Evolutionary conservation across 2,888 invertebrate species (phyloP).

Genomic region (Synanthedon formicaeformis): DNA sequence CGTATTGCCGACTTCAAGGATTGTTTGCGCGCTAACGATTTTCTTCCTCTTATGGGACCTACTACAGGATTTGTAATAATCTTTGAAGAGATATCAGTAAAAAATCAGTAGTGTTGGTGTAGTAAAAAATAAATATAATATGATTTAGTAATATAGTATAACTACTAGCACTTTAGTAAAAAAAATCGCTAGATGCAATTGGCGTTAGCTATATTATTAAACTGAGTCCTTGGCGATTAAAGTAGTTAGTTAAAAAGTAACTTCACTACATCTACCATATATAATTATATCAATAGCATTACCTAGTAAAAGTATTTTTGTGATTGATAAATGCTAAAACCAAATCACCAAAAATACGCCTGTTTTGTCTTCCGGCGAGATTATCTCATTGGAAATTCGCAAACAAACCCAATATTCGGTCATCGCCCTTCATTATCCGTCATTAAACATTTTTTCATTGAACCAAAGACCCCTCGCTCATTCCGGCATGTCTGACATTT

Average conservation of each 20-base stretch:
- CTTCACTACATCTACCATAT: no score
- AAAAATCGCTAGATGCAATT: no score
- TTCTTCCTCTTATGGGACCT: conserved; percentile 10
- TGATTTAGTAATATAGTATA: no score
- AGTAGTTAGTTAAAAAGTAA: no score
- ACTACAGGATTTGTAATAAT: neutral
- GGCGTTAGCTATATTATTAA: no score
- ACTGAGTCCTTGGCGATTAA: no score
- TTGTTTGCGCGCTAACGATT: conserved; percentile 13
- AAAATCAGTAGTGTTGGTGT: neutral
- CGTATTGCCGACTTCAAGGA: conserved; percentile 11
- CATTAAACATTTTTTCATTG: conserved; percentile 1
- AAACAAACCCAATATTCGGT: neutral
- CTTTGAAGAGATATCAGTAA: neutral
- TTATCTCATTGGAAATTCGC: neutral
- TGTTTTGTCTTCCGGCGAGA: no score
- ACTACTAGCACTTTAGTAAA: no score
- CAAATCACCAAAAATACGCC: neutral
- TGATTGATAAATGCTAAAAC: neutral
- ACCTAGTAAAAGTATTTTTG: neutral
- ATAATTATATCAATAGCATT: neutral
- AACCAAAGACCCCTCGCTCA: neutral
- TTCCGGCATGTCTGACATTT: conserved; percentile 11
- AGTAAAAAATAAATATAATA: no score
- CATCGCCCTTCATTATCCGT: conserved; percentile 1